Conservation (phyloP, 2,113 vertebrate species). For the Paradisaea rubra region DNA sequence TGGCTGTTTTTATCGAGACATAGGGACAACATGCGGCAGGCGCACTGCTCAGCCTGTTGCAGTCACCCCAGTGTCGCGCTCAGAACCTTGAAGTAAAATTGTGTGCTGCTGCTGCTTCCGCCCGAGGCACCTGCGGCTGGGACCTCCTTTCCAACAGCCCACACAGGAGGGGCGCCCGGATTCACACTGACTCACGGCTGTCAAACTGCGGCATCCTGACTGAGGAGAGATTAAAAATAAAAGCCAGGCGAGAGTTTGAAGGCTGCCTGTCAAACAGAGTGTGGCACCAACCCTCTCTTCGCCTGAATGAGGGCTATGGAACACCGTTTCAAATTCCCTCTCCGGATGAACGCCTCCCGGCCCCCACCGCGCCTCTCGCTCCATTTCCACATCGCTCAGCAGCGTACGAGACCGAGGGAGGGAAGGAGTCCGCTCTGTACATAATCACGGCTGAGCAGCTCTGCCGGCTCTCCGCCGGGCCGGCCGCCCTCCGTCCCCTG, state of each 20-base stretch:
- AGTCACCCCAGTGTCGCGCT: not conserved
- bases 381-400: not conserved
- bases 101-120: not conserved
- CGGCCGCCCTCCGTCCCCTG: too few species aligned
- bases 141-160: not conserved
- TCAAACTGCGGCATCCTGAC: not conserved
- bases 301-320: not conserved
- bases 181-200: not conserved
- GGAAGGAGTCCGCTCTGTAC: accelerated
- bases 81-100: not conserved
- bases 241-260: not conserved
- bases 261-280: not conserved
- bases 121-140: not conserved
- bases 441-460: not conserved
- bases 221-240: not conserved
- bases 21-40: accelerated
- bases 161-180: not conserved
- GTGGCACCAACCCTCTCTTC: not conserved
- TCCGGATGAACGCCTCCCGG: not conserved
- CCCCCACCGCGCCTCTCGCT: not conserved
- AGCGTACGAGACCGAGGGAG: accelerated
- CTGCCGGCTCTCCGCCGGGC: accelerated
- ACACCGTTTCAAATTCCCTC: not conserved
- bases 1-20: not conserved
- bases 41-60: not conserved